phyloP scores from a whole-genome alignment of 1,140 invertebrate species.

The Frieseomelitta varia region DNA sequence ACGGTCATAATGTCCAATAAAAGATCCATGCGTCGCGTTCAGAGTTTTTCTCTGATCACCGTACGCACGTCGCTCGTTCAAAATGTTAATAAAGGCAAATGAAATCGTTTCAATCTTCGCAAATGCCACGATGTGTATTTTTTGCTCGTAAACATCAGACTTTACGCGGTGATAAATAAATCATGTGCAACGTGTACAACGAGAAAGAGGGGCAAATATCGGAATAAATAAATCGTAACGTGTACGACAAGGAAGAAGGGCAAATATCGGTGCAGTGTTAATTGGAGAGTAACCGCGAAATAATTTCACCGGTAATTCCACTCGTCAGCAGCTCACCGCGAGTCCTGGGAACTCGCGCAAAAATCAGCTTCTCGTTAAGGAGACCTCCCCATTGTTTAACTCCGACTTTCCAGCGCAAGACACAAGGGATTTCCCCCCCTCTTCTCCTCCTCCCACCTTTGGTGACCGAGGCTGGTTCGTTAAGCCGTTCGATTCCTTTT shows the following conservation, averaged over 20 bases:
- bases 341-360: background rate
- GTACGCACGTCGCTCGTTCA: no score
- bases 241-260: background rate
- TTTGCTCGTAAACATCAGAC: no score
- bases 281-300: background rate
- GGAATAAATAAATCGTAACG: background rate
- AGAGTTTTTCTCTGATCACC: no score
- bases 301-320: background rate
- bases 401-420: background rate
- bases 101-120: no score
- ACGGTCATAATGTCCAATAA: no score
- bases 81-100: no score
- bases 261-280: background rate
- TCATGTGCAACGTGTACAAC: no score
- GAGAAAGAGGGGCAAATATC: no score
- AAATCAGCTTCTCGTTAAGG: constrained; percentile 1
- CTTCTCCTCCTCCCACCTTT: no score
- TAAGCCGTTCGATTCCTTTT: constrained; percentile 22
- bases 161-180: no score
- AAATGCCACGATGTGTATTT: no score
- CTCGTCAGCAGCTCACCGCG: background rate
- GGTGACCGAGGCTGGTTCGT: background rate
- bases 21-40: no score
- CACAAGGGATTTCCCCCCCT: background rate
- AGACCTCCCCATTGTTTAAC: background rate